These are phyloP conservation scores for Dryas iulia DNA, from an alignment of 1,140 invertebrate genomes.

Conservation along the genomic window DNA sequence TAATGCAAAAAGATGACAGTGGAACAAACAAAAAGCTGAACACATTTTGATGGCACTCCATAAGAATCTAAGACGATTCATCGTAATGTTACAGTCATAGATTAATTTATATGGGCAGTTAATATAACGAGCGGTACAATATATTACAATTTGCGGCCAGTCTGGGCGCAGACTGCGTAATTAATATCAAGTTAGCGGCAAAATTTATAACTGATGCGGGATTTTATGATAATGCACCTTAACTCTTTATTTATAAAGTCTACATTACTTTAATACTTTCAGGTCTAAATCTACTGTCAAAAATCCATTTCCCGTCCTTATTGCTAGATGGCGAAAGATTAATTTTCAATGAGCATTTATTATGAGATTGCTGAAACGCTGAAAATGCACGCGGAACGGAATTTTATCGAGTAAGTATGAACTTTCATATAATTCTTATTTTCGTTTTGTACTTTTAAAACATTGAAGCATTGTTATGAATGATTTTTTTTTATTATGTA, in stretches of 20 bases:
- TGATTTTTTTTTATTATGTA: background rate
- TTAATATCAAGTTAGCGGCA: conserved; percentile 58
- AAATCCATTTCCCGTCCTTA: conserved; percentile 13
- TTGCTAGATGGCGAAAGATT: background rate
- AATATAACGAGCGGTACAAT: conserved; percentile 51
- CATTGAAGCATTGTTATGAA: conserved; percentile 21
- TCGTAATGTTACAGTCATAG: conserved; percentile 29
- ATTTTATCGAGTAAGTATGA: conserved; percentile 30
- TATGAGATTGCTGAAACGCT: conserved; percentile 6
- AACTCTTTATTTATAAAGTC: conserved; percentile 3
- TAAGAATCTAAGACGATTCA: conserved; percentile 4
- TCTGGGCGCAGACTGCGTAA: conserved; percentile 49
- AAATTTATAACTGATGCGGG: conserved; percentile 24
- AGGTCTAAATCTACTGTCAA: conserved; percentile 2
- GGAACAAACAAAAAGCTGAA: background rate
- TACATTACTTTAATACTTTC: conserved; percentile 8
- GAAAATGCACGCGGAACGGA: conserved; percentile 20
- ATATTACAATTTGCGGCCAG: conserved; percentile 64
- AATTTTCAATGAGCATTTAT: conserved; percentile 8
- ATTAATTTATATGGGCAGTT: conserved; percentile 41
- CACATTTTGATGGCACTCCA: background rate
- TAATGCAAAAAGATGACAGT: no score
- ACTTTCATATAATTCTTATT: conserved; percentile 24
- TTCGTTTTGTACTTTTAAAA: conserved; percentile 24
- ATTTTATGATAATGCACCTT: conserved; percentile 23